Percentiles rank a stretch among this genome's conserved stretches.
These are phyloP conservation scores for Pelochelys cantorii DNA, from an alignment of 2,797 vertebrate species.

Conservation along the genomic window DNA sequence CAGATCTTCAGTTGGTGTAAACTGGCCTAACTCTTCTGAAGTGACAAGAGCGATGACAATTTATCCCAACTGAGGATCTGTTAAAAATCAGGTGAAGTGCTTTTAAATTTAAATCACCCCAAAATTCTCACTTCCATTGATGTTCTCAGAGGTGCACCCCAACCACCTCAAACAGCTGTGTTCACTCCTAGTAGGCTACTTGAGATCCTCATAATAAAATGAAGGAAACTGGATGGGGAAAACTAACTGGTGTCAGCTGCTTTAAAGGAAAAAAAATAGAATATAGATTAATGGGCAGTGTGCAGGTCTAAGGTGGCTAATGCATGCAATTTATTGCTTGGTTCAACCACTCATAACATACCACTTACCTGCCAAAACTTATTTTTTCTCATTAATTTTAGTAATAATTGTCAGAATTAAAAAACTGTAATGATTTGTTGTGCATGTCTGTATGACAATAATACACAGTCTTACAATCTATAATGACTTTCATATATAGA, in stretches of 20 bases:
- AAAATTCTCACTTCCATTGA: background rate
- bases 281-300: background rate
- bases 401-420: background rate
- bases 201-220: background rate
- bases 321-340: background rate
- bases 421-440: background rate
- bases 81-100: background rate
- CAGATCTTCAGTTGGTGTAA: background rate
- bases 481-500: background rate
- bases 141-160: background rate
- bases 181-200: background rate
- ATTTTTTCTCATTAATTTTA: background rate
- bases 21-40: background rate
- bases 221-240: background rate
- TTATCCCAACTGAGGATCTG: background rate
- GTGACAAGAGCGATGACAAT: background rate
- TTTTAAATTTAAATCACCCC: conserved; percentile 7
- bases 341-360: background rate
- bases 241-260: background rate
- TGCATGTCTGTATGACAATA: background rate
- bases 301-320: background rate
- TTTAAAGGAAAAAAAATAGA: background rate
- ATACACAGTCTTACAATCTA: background rate
- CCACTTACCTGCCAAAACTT: background rate
- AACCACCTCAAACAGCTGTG: background rate